Percentiles rank a stretch among this genome's conserved stretches.
These are phyloP conservation scores for Penaeus vannamei DNA, from an alignment of 1,140 invertebrate genomes.

Conservation along the genomic window DNA sequence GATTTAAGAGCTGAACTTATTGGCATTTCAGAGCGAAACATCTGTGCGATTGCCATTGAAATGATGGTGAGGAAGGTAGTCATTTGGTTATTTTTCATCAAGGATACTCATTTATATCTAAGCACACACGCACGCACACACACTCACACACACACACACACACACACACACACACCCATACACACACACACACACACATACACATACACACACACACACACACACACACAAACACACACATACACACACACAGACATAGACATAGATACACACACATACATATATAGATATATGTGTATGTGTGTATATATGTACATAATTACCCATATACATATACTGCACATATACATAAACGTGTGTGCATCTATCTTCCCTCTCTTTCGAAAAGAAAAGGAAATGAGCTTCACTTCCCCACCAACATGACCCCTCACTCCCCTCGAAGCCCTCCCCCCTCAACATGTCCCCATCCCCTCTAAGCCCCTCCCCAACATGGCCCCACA, in stretches of 20 bases:
- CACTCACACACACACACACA: neutral
- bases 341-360: neutral
- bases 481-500: too few relatives aligned
- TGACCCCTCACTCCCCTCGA: too few relatives aligned
- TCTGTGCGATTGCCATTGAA: too few relatives aligned
- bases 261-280: neutral
- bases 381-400: too few relatives aligned
- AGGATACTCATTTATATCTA: neutral
- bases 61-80: too few relatives aligned
- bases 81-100: neutral
- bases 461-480: too few relatives aligned
- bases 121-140: neutral
- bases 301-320: neutral
- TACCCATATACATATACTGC: neutral
- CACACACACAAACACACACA: neutral
- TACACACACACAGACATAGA: neutral
- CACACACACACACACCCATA: neutral
- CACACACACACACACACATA: neutral
- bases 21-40: too few relatives aligned
- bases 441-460: too few relatives aligned
- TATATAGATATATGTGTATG: constrained; percentile 1
- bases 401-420: too few relatives aligned
- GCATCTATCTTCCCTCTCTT: neutral
- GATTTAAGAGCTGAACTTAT: too few relatives aligned
- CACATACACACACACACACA: neutral